Evolutionary conservation across 2,797 vertebrate species (phyloP), one percentile per base, ranked within the genome.

Genomic region (Peromyscus melanophrys): DNA sequence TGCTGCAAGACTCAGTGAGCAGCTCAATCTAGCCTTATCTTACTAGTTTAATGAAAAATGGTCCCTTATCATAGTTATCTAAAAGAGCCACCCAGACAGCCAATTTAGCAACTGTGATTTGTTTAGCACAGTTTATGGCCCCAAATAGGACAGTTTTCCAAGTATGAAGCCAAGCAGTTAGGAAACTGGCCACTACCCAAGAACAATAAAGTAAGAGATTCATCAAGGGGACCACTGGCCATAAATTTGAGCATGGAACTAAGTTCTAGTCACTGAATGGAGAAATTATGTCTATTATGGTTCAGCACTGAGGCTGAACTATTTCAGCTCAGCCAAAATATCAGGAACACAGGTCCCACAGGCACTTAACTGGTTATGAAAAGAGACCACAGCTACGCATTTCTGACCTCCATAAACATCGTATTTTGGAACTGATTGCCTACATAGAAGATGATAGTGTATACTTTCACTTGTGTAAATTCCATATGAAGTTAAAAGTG

Each of bases 151-250:
- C 2, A 8, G 37, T 67, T 77, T 92, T 82, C 77, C 59, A 76
- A 81, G 73, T 43, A 59, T 40, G 23, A 81, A 65, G 75, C 21
- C 12, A 31, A 88, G 83, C 4, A 81, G 40, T n/a, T 76, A 46
- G 43, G 78, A 40, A 12, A 40, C 1, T 94, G 86, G 77, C 65
- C 13, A 65, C 0, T 6, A 77, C 29, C 46, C 90, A 80, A 92
- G 65, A 57, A 84, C 77, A 61, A 63, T 49, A 75, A 83, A 81
- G 27, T 61, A 43, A 14, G 34, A 94, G 43, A 31, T 13, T 96
- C 63, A 49, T 69, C 31, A 61, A 84, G 71, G 57, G 40, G 71
- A 21, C 17, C 19, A 65, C 1, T 46, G n/a, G 49, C 46, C 29
- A n/a, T 69, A 57, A 43, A 34, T 49, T 25, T 5, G 52, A 90